Conservation (phyloP, 1,140 invertebrate species). For the Proctacanthus coquilletti region DNA sequence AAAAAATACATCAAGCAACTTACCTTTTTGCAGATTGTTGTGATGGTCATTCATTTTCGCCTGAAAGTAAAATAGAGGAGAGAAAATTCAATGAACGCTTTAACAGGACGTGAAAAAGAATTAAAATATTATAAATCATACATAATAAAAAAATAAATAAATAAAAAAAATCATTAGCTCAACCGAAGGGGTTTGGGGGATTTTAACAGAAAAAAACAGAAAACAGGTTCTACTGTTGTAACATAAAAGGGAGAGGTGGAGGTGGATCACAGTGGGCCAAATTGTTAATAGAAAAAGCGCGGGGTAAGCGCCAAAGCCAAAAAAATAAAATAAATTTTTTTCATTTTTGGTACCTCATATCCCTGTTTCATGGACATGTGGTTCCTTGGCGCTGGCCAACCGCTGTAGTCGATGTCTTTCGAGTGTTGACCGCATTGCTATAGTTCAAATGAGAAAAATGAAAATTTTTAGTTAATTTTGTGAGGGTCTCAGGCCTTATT, state of each 20-base stretch:
- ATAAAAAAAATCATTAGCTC: slow-evolving; percentile 3
- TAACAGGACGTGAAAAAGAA: neutral
- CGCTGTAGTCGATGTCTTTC: slow-evolving; percentile 44
- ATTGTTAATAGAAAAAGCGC: no score
- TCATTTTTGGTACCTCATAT: slow-evolving; percentile 47
- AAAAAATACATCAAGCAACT: no score
- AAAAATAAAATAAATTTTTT: slow-evolving; percentile 16
- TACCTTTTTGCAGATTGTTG: slow-evolving; percentile 29
- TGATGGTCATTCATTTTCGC: slow-evolving; percentile 42
- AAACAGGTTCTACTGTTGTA: no score
- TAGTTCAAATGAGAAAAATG: no score
- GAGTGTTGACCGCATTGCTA: slow-evolving; percentile 30
- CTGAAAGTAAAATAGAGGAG: slow-evolving; percentile 33
- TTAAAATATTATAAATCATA: neutral
- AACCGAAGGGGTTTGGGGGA: slow-evolving; percentile 7
- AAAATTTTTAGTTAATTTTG: no score
- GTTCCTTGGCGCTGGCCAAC: slow-evolving; percentile 40
- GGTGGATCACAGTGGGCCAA: no score
- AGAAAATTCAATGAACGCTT: no score
- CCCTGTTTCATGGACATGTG: slow-evolving; percentile 46
- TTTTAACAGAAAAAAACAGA: slow-evolving; percentile 10
- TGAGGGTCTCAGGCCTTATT: no score
- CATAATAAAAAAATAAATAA: slow-evolving; percentile 5
- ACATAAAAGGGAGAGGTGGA: no score
- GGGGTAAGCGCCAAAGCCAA: no score